phyloP scores from a whole-genome alignment of 2,888 invertebrate species.

The Ceraclea dissimilis region DNA sequence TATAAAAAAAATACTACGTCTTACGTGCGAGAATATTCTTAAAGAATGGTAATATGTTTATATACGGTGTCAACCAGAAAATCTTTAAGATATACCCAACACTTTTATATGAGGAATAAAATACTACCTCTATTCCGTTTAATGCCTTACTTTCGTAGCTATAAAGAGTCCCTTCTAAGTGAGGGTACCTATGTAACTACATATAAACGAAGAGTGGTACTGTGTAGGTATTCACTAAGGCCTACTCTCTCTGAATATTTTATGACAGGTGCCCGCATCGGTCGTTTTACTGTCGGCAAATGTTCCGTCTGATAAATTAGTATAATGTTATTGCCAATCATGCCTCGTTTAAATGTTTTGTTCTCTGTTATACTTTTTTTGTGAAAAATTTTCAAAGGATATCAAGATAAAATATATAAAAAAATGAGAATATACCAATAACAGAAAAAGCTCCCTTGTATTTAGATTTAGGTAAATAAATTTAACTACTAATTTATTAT shows the following conservation, averaged over 20 bases:
- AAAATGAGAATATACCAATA: too few relatives aligned
- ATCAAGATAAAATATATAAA: too few relatives aligned
- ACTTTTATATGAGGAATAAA: background rate
- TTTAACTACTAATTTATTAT: too few relatives aligned
- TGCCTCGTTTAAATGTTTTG: conserved; percentile 17
- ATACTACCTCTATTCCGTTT: background rate
- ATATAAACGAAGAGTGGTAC: background rate
- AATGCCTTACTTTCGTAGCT: background rate
- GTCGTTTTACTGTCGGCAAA: conserved; percentile 20
- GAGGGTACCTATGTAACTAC: background rate
- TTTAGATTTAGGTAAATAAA: too few relatives aligned
- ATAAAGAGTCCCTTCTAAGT: background rate
- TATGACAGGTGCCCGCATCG: conserved; percentile 13
- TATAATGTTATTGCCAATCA: conserved; percentile 25
- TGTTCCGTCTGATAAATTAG: conserved; percentile 24
- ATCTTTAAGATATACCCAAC: background rate
- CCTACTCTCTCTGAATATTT: conserved; percentile 21
- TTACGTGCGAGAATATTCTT: too few relatives aligned
- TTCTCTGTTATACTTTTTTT: too few relatives aligned
- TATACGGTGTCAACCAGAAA: background rate
- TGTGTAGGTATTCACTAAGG: background rate
- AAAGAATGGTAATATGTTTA: background rate
- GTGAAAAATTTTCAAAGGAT: too few relatives aligned
- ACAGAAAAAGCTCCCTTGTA: too few relatives aligned
- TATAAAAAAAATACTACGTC: too few relatives aligned